A percentile compares a stretch with the other conserved stretches of the same genome.
phyloP scores from a whole-genome alignment of 2,113 vertebrate genomes.

The Entosphenus tridentatus region DNA sequence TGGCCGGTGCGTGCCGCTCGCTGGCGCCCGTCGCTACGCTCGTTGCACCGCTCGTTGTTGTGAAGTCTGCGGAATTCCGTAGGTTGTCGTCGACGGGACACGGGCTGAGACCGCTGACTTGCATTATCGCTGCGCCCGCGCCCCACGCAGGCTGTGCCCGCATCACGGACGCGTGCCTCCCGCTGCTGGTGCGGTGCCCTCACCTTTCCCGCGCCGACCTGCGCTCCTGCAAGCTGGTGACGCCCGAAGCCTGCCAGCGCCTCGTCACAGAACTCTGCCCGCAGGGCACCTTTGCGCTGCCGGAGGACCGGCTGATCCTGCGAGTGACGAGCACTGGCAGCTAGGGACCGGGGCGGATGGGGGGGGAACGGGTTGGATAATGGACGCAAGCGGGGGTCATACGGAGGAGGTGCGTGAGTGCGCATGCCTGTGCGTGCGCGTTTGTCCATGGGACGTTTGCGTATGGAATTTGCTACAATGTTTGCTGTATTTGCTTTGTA shows the following conservation, averaged over 20 bases:
- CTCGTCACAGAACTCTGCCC: constrained; percentile 89
- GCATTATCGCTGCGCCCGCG: too few species aligned
- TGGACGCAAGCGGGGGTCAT: constrained; percentile 8
- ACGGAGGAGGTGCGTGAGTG: constrained; percentile 12
- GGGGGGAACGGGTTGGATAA: neutral
- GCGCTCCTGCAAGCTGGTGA: constrained; percentile 69
- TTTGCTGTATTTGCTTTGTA: too few species aligned
- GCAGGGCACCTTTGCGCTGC: constrained; percentile 86
- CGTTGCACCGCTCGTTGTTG: too few species aligned
- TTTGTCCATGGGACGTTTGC: neutral
- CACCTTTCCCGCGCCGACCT: constrained; percentile 70
- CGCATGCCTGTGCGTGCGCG: constrained; percentile 3
- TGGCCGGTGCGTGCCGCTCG: constrained; percentile 34
- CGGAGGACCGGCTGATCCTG: constrained; percentile 96
- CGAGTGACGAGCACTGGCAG: constrained; percentile 27
- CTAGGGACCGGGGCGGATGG: neutral
- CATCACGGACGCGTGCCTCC: constrained; percentile 65
- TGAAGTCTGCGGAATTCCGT: too few species aligned
- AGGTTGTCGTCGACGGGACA: too few species aligned
- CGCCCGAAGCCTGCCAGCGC: constrained; percentile 72
- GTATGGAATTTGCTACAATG: too few species aligned
- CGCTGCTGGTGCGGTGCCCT: constrained; percentile 62
- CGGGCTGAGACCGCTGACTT: too few species aligned
- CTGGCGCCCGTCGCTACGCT: too few species aligned
- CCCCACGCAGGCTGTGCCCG: constrained; percentile 56